Evolutionary conservation across 2,797 vertebrate species (phyloP), one percentile per base, ranked within the genome.

Genomic region (Ctenochaetus hawaiiensis): DNA sequence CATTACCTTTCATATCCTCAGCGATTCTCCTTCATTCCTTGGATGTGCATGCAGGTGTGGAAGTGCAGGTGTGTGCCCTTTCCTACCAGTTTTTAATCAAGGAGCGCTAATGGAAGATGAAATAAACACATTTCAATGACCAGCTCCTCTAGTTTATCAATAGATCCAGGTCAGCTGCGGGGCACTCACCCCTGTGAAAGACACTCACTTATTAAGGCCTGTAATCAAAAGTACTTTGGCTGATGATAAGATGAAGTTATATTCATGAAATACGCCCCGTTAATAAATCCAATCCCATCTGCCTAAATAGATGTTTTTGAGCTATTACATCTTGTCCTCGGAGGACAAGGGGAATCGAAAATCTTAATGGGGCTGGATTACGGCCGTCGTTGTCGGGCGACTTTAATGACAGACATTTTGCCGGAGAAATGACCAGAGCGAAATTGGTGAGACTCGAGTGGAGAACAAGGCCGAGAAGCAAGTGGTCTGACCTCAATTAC

Each of bases 281-380:
- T 87, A 85, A 87, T 87, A 87, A 89, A 87, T 89, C 80, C 75
- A 77, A 67, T 76, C 64, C 77, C 67, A 87, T 84, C 81, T 73
- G 85, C 84, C 82, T 84, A 85, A 87, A 88, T 86, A 77, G 78
- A 91, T 89, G 83, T 89, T 90, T 91, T 86, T 78, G 77, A 90
- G 89, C 75, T 75, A 90, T 91, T 88, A 85, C 75, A 82, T 65
- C 53, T 78, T 69, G 73, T 89, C 80, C 80, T 80, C 54, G 0
- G 78, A 84, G 79, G 85, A 84, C 77, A 81, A 78, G 54, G 67
- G 67, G 74, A 87, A 86, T 78, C 11, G 18, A 80, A 34, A 90
- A 85, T 81, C 65, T 60, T 88, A 89, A 93, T 81, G 64, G 81
- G 48, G 65, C 76, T 23, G 59, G 77, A 89, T 91, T 83, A 81